Evolutionary conservation across 2,888 invertebrate species (phyloP).

Genomic region (Leistus spinibarbis): DNA sequence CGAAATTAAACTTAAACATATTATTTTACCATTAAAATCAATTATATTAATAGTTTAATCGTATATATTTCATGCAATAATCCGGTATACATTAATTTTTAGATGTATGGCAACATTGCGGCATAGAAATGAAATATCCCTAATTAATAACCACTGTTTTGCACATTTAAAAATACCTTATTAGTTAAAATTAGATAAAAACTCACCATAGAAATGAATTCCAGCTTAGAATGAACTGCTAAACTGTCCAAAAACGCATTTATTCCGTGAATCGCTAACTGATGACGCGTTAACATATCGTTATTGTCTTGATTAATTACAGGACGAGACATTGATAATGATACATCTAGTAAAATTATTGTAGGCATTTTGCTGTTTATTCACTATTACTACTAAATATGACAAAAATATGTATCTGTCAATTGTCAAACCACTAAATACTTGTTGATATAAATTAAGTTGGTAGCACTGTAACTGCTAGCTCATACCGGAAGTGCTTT

Average conservation of each 20-base stretch:
- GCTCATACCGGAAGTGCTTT: neutral
- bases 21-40: neutral
- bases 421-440: neutral
- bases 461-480: neutral
- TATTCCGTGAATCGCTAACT: slow-evolving; percentile 70
- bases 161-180: neutral
- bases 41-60: neutral
- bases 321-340: slow-evolving; percentile 72
- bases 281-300: slow-evolving; percentile 64
- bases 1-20: neutral
- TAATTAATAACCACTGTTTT: neutral
- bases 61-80: neutral
- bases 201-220: slow-evolving; percentile 74
- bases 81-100: neutral
- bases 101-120: neutral
- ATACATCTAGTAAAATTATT: slow-evolving; percentile 73
- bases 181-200: neutral
- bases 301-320: slow-evolving; percentile 60
- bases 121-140: neutral
- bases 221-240: slow-evolving; percentile 68
- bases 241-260: slow-evolving; percentile 70
- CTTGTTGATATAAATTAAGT: neutral
- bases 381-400: neutral
- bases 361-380: slow-evolving; percentile 68
- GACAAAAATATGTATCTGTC: neutral